Evolutionary conservation across 2,888 invertebrate genomes (phyloP).

Genomic region (Andrena praecox): DNA sequence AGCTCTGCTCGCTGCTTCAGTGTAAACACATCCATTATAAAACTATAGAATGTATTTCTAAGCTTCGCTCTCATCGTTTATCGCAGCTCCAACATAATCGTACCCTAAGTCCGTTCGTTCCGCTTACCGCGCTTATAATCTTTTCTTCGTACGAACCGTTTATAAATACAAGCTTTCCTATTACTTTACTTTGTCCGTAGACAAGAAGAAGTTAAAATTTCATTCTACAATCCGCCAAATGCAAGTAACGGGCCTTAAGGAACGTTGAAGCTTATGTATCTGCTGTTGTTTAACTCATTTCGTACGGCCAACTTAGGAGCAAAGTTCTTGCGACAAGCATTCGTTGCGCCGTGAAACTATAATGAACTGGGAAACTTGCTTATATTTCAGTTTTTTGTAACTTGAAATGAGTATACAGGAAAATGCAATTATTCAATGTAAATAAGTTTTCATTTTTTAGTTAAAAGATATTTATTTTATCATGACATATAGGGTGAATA

Average conservation of each 20-base stretch:
- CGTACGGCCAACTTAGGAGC: neutral
- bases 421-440: slow-evolving; percentile 19
- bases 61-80: no score
- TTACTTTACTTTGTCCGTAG: slow-evolving; percentile 39
- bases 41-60: no score
- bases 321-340: slow-evolving; percentile 4
- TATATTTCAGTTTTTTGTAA: neutral
- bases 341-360: neutral
- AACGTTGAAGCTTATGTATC: neutral
- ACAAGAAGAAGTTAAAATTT: slow-evolving; percentile 63
- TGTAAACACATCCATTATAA: no score
- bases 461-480: slow-evolving; percentile 5
- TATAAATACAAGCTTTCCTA: neutral
- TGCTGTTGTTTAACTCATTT: neutral
- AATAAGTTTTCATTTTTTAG: neutral
- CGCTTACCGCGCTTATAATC: neutral
- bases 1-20: no score
- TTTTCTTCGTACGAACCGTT: neutral
- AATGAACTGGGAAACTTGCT: neutral
- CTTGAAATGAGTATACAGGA: neutral
- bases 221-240: slow-evolving; percentile 56
- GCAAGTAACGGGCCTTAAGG: slow-evolving; percentile 24
- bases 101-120: neutral
- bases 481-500: neutral
- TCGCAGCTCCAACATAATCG: no score